Percentiles rank a stretch among this genome's conserved stretches.
phyloP scores from a whole-genome alignment of 1,140 invertebrate genomes.

The Tetragonula clypearis region DNA sequence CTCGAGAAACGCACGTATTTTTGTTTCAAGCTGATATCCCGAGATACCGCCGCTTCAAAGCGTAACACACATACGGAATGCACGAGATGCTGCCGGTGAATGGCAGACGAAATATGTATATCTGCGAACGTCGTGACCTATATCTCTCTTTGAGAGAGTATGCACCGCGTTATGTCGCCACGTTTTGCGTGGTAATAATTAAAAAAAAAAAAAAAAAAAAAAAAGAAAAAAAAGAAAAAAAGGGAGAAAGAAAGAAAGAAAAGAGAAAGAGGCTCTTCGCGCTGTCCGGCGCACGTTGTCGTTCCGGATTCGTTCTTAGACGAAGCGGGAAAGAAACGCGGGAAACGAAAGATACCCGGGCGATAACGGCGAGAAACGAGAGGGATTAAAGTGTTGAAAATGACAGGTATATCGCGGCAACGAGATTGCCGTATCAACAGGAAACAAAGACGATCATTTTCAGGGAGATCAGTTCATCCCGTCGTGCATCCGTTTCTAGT shows the following conservation, averaged over 20 bases:
- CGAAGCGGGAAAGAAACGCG: not conserved
- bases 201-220: not conserved
- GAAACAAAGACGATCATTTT: constrained; percentile 11
- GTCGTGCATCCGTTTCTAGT: not conserved
- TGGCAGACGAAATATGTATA: not conserved
- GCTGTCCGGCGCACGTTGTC: no score
- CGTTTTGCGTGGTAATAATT: not conserved
- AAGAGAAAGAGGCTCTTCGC: no score
- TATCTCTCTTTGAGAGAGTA: not conserved
- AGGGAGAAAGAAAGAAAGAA: not conserved
- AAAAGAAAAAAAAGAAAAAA: no score
- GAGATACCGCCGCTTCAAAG: not conserved
- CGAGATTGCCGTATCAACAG: not conserved
- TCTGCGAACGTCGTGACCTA: not conserved
- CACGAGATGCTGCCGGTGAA: not conserved
- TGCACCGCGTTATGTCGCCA: not conserved
- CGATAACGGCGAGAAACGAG: not conserved
- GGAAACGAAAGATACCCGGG: no score
- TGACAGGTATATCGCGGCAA: not conserved
- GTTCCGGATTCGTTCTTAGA: not conserved
- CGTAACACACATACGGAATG: not conserved
- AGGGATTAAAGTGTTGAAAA: not conserved
- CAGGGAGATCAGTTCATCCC: not conserved
- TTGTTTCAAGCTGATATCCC: not conserved
- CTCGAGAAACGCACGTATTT: not conserved